Evolutionary conservation across 1,140 invertebrate species (phyloP).

Genomic region (Laupala kohalensis): DNA sequence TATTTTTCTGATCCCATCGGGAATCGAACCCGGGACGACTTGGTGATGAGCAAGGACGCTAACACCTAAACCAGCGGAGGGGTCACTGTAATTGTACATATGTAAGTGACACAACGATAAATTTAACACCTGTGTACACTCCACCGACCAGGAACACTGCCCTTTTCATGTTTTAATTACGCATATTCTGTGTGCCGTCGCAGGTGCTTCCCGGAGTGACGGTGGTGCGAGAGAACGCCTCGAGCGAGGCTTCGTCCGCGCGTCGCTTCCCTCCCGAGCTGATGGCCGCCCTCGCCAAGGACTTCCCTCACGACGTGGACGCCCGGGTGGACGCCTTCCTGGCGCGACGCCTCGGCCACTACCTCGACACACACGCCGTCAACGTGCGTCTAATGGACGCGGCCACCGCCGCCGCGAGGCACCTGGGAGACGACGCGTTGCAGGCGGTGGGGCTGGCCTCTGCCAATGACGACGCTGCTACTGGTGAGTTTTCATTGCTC

Average conservation of each 20-base stretch:
- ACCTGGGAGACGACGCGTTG: not conserved
- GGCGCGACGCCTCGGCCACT: constrained; percentile 50
- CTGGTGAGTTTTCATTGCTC: too few relatives aligned
- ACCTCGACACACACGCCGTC: constrained; percentile 56
- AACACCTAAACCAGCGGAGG: too few relatives aligned
- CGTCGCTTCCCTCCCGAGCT: constrained; percentile 31
- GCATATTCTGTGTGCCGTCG: constrained; percentile 23
- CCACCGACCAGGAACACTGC: too few relatives aligned
- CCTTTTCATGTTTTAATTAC: too few relatives aligned
- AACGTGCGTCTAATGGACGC: constrained; percentile 54
- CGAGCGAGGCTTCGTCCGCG: constrained; percentile 20
- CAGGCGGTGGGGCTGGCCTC: too few relatives aligned
- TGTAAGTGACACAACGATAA: too few relatives aligned
- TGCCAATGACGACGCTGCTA: not conserved
- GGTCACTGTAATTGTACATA: too few relatives aligned
- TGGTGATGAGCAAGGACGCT: too few relatives aligned
- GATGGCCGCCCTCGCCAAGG: constrained; percentile 53
- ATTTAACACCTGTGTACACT: too few relatives aligned
- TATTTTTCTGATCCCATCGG: too few relatives aligned
- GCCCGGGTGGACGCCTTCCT: constrained; percentile 63
- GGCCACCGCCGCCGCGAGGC: constrained; percentile 23
- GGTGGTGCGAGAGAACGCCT: constrained; percentile 48
- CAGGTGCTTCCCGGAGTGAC: constrained; percentile 54
- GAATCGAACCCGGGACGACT: too few relatives aligned
- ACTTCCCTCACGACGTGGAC: constrained; percentile 59